Evolutionary conservation across 2,888 invertebrate species (phyloP), one percentile per base, ranked within the genome.

Genomic region (Prionchulus punctatus): DNA sequence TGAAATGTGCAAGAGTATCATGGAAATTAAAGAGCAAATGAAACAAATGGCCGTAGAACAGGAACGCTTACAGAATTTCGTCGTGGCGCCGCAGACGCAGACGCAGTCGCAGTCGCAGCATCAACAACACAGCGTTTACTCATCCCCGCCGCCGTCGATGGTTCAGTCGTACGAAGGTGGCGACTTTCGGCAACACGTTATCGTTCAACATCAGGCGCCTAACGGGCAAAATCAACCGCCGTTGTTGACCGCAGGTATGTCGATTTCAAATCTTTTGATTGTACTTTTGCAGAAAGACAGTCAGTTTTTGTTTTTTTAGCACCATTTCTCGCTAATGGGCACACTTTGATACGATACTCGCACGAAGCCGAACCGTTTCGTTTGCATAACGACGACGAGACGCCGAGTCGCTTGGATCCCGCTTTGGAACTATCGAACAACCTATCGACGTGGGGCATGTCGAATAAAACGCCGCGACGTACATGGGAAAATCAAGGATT

Each of bases 391-490:
- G 54, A 31, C 15, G 15, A 3, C 31, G 59, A 62, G 54, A 58
- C 61, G 7, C 53, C 60, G 7, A 63, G 61, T 45, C 58, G 65
- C 1, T 51, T 65, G 26, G 69, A 69, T 53, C 69, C 69, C 4
- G 60, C 64, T 7, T 58, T 68, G 43, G 69, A 69, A 52, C 56
- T 69, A 48, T 65, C 36, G 36, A 36, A 36, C 7, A 36, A 7
- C 12, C 7, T 36, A 18, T 12, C 12, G 12, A 36, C 7, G 7
- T 36, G 36, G 36, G 36, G 36, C 12, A 36, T 36, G 36, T 12
- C 36, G 7, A 12, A 36, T 36, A 7, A 18, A 36, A 36, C 18
- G 7, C 36, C 36, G 7, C 36, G 36, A 36, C 7, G 18, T 12
- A 36, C 36, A 18, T 36, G 36, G 36, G 36, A 18, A 7, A 18